Base-by-base conservation (phyloP, 2,113 vertebrate species). In the Rhea pennata region DNA sequence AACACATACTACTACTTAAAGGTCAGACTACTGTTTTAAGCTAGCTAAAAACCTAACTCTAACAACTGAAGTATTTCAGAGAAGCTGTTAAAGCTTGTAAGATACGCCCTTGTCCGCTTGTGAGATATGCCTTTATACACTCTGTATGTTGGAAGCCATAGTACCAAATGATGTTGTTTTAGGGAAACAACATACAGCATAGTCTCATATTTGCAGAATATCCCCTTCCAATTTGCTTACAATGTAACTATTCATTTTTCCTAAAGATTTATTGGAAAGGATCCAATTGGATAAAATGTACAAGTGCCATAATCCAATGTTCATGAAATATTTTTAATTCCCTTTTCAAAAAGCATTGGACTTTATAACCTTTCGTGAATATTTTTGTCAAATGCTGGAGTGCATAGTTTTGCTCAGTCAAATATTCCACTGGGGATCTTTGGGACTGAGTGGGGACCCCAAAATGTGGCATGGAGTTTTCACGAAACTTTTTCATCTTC, bases 301-400 rank as follows among this genome's bases (percentile, higher is more conserved):
- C 87, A 67, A 20, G 39, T 96, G 84, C 91, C 31, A 29, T 58
- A 66, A 71, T 92, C 59, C 77, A 71, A 14, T 6, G n/a, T 33
- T 46, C 65, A 77, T 17, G 22, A 74, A 94, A 26, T 84, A 86
- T 59, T 80, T 93, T 80, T 78, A 72, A 78, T 92, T 94, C 27
- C 42, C 59, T 74, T 88, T 94, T 81, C 42, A 72, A 48, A 89
- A 95, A 74, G 36, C 31, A 12, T 1, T 81, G 65, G 46, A n/a
- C 76, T 92, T 65, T 1, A 10, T 94, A 94, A 86, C 72, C 88
- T 88, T 78, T 80, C 78, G 90, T 79, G 95, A 92, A 12, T 75
- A 77, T 50, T 88, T 94, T 84, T 31, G 22, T 88, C 54, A 69
- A 67, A 39, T 12, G 12, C 64, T 90, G 46, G 40, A 83, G 54